Evolutionary conservation across 2,113 vertebrate species (phyloP).

Genomic region (Alethe diademata): DNA sequence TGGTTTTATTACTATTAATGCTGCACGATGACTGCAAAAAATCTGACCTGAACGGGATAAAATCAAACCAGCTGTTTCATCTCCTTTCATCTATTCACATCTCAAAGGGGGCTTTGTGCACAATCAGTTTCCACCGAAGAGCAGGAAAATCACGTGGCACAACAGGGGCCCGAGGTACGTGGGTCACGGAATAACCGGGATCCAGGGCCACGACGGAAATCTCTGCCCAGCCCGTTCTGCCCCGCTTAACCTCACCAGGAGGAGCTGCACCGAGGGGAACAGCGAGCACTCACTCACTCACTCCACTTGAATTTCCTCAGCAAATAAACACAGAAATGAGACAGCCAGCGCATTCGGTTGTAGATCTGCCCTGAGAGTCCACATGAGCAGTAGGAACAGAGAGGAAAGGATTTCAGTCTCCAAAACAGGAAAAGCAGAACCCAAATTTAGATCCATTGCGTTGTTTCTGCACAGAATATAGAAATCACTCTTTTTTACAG

Average conservation of each 20-base stretch:
- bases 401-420: neutral
- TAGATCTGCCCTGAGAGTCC: neutral
- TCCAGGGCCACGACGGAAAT: neutral
- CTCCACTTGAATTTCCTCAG: neutral
- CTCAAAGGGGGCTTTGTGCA: constrained; percentile 60
- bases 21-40: constrained; percentile 20
- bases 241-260: neutral
- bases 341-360: fast-evolving
- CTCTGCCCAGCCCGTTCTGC: neutral
- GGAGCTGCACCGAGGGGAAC: neutral
- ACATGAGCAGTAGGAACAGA: neutral
- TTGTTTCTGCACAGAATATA: neutral
- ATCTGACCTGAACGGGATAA: constrained; percentile 49
- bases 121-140: neutral
- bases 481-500: neutral
- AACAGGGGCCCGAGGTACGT: constrained; percentile 22
- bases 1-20: constrained; percentile 55
- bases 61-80: constrained; percentile 59
- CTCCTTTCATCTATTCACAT: constrained; percentile 47
- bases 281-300: neutral
- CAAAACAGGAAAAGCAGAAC: neutral
- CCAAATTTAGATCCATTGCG: neutral
- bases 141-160: constrained; percentile 31
- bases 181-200: constrained; percentile 48
- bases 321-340: neutral